Conservation (phyloP, 2,888 invertebrate genomes). For the Aelia acuminata region DNA sequence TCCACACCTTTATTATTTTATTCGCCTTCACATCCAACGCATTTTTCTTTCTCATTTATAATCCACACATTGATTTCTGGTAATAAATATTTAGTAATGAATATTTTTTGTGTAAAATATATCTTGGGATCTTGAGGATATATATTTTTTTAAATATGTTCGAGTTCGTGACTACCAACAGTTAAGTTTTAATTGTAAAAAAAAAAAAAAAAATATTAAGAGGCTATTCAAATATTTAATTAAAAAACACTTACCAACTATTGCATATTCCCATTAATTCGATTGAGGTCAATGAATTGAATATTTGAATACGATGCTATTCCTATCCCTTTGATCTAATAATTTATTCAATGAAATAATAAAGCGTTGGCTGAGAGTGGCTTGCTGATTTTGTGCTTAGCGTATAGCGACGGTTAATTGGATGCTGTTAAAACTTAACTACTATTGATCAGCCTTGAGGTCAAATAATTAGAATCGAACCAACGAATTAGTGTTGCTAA, state of each 20-base stretch:
- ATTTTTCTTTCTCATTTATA: too few relatives aligned
- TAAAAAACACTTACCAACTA: neutral
- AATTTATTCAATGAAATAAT: constrained; percentile 2
- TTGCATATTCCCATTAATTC: neutral
- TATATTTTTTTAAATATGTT: too few relatives aligned
- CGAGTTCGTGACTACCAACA: too few relatives aligned
- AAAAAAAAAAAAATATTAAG: too few relatives aligned
- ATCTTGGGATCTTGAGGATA: too few relatives aligned
- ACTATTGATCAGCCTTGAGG: constrained; percentile 13
- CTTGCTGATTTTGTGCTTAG: neutral
- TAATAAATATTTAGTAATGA: too few relatives aligned
- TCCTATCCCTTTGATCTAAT: neutral
- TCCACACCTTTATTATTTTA: too few relatives aligned
- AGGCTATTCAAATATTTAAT: neutral
- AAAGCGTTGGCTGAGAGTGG: neutral
- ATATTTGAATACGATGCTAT: neutral
- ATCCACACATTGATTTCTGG: too few relatives aligned
- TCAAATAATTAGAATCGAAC: constrained; percentile 1
- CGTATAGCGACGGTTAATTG: neutral
- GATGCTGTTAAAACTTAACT: constrained; percentile 11
- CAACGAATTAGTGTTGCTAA: neutral
- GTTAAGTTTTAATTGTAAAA: too few relatives aligned
- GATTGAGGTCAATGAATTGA: neutral
- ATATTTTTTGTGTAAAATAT: too few relatives aligned
- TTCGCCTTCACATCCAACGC: too few relatives aligned